Conservation (phyloP, 2,888 invertebrate species). For the Torymus tubicola region DNA sequence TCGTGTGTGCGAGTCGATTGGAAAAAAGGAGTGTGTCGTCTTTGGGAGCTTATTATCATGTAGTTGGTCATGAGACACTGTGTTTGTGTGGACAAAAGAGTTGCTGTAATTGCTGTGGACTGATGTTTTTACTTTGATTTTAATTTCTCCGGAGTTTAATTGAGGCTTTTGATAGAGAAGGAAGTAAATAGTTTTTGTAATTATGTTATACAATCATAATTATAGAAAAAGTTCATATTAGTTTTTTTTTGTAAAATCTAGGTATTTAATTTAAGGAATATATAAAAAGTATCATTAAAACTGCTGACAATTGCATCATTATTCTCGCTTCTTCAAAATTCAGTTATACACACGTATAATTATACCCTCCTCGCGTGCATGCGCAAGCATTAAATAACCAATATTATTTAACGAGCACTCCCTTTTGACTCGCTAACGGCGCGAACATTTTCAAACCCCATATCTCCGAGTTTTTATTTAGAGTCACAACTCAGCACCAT, state of each 20-base stretch:
- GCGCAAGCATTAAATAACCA: slow-evolving; percentile 25
- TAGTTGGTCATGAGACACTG: too few species aligned
- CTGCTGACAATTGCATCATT: too few species aligned
- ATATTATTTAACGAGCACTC: slow-evolving; percentile 26
- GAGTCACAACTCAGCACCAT: slow-evolving; percentile 4
- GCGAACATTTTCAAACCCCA: slow-evolving; percentile 37
- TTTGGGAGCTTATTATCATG: too few species aligned
- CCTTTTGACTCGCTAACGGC: slow-evolving; percentile 25
- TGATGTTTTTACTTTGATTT: background rate
- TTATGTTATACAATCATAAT: too few species aligned
- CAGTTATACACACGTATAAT: slow-evolving; percentile 18
- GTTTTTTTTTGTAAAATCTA: too few species aligned
- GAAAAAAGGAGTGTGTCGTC: too few species aligned
- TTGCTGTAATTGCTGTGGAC: background rate
- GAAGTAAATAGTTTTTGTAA: too few species aligned
- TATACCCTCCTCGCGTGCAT: background rate
- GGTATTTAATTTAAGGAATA: too few species aligned
- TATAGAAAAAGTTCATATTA: too few species aligned
- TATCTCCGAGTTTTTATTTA: slow-evolving; percentile 41
- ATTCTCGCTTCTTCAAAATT: slow-evolving; percentile 19
- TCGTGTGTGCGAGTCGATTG: background rate
- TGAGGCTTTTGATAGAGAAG: too few species aligned
- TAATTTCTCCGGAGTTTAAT: background rate
- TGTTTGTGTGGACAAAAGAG: too few species aligned
- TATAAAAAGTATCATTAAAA: too few species aligned